These are phyloP conservation scores for Ploceus nigricollis DNA, from an alignment of 2,113 vertebrate species.

Conservation along the genomic window DNA sequence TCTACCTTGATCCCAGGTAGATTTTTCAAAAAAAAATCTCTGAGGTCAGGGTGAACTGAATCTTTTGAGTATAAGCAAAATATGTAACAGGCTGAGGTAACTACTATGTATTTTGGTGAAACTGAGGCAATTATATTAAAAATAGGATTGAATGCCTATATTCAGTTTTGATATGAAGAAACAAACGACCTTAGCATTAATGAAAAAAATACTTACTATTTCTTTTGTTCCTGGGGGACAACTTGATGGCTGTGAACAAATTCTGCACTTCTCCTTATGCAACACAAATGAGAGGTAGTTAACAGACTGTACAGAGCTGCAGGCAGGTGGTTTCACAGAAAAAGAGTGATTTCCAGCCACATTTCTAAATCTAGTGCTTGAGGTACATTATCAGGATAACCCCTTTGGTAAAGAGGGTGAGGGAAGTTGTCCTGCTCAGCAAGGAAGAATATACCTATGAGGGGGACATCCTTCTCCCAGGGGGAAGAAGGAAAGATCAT, in stretches of 20 bases:
- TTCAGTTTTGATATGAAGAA: neutral
- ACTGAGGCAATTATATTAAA: neutral
- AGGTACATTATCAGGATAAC: neutral
- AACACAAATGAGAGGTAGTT: slow-evolving; percentile 9
- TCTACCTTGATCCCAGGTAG: neutral
- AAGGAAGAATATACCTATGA: neutral
- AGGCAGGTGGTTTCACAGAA: neutral
- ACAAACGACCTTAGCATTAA: neutral
- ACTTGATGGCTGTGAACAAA: slow-evolving; percentile 7
- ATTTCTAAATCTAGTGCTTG: neutral
- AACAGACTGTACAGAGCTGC: neutral
- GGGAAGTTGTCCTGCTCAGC: neutral
- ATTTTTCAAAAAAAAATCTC: neutral
- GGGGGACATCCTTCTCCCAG: rapidly evolving
- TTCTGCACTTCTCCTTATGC: slow-evolving; percentile 70
- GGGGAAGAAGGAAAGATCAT: neutral
- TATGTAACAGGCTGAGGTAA: neutral
- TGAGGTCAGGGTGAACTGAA: neutral
- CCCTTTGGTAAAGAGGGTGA: neutral
- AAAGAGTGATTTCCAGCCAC: neutral
- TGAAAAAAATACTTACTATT: slow-evolving; percentile 67
- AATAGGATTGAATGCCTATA: neutral
- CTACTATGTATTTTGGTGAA: neutral
- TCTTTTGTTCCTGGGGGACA: slow-evolving; percentile 76
- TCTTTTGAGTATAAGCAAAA: neutral